phyloP scores from a whole-genome alignment of 1,140 invertebrate species.

The Bombus superbus region DNA sequence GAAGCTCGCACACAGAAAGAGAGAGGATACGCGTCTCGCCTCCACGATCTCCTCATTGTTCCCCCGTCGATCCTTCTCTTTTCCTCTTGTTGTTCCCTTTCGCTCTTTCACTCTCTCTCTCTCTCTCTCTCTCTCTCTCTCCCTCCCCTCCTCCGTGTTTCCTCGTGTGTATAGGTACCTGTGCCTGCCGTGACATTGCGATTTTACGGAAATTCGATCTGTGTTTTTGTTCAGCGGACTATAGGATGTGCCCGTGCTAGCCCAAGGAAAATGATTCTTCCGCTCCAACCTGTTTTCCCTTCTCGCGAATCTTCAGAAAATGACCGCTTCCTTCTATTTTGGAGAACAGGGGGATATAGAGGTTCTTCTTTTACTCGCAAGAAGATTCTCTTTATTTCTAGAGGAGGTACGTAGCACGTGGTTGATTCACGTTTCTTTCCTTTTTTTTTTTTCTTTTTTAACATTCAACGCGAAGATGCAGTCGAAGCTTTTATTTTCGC shows the following conservation, averaged over 20 bases:
- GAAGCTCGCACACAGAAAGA: slow-evolving; percentile 11
- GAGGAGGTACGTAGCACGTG: no score
- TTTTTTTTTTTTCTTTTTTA: not conserved
- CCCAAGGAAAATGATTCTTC: slow-evolving; percentile 36
- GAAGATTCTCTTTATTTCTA: not conserved
- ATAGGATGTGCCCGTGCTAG: not conserved
- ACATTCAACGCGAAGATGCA: not conserved
- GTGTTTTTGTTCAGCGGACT: slow-evolving; percentile 63
- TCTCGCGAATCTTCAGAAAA: slow-evolving; percentile 24
- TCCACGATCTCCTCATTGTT: slow-evolving; percentile 63
- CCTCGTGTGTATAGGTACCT: slow-evolving; percentile 10
- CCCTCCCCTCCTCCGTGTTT: not conserved
- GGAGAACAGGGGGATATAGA: not conserved
- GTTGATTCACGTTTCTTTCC: not conserved
- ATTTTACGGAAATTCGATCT: slow-evolving; percentile 80
- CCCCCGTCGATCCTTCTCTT: not conserved
- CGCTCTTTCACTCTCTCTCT: not conserved
- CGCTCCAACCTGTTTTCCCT: slow-evolving; percentile 32
- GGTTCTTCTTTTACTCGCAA: not conserved
- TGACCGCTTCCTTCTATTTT: not conserved
- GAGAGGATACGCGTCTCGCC: slow-evolving; percentile 45
- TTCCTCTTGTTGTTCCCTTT: not conserved
- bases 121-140: not conserved
- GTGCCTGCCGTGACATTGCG: slow-evolving; percentile 68
- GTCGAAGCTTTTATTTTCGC: no score